Evolutionary conservation across 2,797 vertebrate genomes (phyloP), one percentile per base, ranked within the genome.

Genomic region (Chelmon rostratus): DNA sequence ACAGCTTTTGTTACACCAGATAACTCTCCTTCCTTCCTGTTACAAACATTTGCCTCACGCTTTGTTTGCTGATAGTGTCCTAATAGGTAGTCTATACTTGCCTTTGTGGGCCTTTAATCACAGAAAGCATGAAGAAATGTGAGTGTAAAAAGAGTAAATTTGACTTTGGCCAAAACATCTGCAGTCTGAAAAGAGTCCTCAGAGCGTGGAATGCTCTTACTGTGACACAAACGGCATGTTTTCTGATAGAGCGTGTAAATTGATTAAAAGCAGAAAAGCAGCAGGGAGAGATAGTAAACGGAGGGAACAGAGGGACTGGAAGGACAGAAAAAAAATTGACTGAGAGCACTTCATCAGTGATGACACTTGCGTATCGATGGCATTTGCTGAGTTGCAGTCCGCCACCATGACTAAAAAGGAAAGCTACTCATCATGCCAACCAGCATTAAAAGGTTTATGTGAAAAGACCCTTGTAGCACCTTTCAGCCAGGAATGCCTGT

Each of bases 221-320:
- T 89, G 74, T 92, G 93, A 94, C 92, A 91, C 84, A 85, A 83
- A 78, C 80, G 87, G 84, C 91, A 91, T 77, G 84, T 89, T 91
- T 89, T 85, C 85, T 92, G 90, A 93, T 93, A 68, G 88, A 93
- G 90, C 83, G 68, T 92, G 92, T 86, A 94, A 95, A 95, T 93
- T 80, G 84, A 93, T 94, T 93, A 56, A 85, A 85, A 81, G 84
- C 92, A 88, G 90, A 92, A 86, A 88, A 88, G 83, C 68, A 47
- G 82, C 63, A 73, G 57, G 80, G 59, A 83, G 82, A 18, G 65
- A 76, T 77, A 71, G 79, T 54, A 63, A 72, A 73, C 23, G 49
- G 68, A 80, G 71, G 50, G 68, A 68, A 85, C 2, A 21, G 64
- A 57, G 21, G 64, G 47, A 76, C 78, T 35, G 62, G 65, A 73